Evolutionary conservation across 1,140 invertebrate genomes (phyloP), one percentile per base, ranked within the genome.

Genomic region (Drosophila kanapiae): DNA sequence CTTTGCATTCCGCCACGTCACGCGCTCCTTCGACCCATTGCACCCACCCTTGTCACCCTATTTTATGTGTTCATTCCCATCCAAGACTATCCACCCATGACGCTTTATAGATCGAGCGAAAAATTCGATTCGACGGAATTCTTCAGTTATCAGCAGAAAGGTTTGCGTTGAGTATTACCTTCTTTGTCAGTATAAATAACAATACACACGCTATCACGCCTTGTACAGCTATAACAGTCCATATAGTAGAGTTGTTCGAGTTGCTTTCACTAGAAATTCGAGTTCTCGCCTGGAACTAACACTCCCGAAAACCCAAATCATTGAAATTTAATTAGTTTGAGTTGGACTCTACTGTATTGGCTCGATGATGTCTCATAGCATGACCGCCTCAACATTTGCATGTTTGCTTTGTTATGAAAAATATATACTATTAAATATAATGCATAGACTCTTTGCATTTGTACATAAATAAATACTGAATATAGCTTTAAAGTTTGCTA

Each of bases 91-190:
- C 91, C 88, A 91, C 90, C 92, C 48, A 94, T 94, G 88, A 93
- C 94, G 83, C 94, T 94, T 93, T 94, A 94, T 93, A 94, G 94
- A 94, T 94, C 94, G 81, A 94, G 94, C 93, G 94, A 94, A 93
- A 94, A 94, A 93, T 95, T 94, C 93, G 94, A 94, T 91, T 94
- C 94, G 72, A 94, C 94, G 93, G 94, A 95, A 83, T 94, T 93
- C 80, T 90, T 85, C 88, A 80, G 75, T 74, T 92, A 92, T 76
- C 91, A 92, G 79, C 87, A 88, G 60, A 86, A 92, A 92, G 91
- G 91, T 92, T 92, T 92, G 91, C 85, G 61, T 75, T 81, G 49
- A 61, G 74, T 83, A 63, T 78, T 65, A 83, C 53, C 80, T 65
- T 68, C 42, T 37, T 42, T 60, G 51, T 82, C 23, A 64, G 43